These are phyloP conservation scores for Gnathonemus longibarbis DNA, from an alignment of 2,113 vertebrate species.

Conservation along the genomic window DNA sequence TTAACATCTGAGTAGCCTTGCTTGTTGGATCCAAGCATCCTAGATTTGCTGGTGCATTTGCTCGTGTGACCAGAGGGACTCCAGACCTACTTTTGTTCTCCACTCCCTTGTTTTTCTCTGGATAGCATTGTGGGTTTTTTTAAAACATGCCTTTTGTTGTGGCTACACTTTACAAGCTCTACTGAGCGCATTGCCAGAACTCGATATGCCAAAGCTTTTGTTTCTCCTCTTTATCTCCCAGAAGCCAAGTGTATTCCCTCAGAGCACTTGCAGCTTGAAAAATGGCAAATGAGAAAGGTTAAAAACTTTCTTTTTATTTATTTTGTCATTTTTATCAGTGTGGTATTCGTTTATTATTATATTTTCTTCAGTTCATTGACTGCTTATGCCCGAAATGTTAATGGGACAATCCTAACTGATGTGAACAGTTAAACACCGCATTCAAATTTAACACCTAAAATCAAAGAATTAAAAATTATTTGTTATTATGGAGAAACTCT, in stretches of 20 bases:
- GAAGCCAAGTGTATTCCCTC: neutral
- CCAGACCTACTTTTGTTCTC: constrained; percentile 3
- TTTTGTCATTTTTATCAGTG: neutral
- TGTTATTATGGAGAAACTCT: neutral
- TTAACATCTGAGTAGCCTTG: neutral
- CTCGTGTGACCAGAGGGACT: neutral
- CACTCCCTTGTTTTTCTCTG: neutral
- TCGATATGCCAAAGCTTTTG: constrained; percentile 9
- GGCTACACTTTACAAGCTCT: constrained; percentile 14
- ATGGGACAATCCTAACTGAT: neutral
- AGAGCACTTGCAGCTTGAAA: constrained; percentile 1
- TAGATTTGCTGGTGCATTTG: neutral
- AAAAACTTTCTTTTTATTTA: constrained; percentile 8
- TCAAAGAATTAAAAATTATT: neutral
- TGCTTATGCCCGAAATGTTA: neutral
- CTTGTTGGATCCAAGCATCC: neutral
- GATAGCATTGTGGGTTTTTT: constrained; percentile 10
- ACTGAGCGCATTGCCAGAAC: neutral
- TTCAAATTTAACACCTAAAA: neutral
- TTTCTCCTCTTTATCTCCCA: constrained; percentile 11
- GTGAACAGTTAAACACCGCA: neutral
- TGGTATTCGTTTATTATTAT: neutral
- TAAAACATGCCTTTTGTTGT: constrained; percentile 5
- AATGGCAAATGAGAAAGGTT: constrained; percentile 8
- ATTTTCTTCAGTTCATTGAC: neutral